These are phyloP conservation scores for Hirtodrosophila cameraria DNA, from an alignment of 2,888 invertebrate species.

Conservation along the genomic window DNA sequence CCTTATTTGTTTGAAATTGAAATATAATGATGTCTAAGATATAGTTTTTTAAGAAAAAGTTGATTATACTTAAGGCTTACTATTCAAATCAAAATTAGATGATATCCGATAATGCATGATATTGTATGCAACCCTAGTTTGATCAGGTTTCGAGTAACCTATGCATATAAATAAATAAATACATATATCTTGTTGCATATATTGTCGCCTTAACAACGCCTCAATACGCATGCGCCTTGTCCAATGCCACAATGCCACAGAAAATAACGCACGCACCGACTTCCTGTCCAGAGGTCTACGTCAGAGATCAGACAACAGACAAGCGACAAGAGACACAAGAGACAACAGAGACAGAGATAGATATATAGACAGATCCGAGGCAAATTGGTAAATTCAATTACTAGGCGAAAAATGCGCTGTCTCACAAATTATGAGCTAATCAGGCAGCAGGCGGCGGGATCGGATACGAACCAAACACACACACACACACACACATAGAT, in stretches of 20 bases:
- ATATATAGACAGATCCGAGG: neutral
- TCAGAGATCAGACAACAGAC: slow-evolving; percentile 36
- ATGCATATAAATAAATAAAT: too few relatives aligned
- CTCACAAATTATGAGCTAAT: slow-evolving; percentile 77
- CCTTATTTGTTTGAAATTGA: too few relatives aligned
- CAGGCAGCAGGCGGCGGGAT: slow-evolving; percentile 47
- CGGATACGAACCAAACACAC: too few relatives aligned
- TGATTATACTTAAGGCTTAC: too few relatives aligned
- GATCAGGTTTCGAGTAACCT: slow-evolving; percentile 36
- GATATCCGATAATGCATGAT: neutral
- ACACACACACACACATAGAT: slow-evolving; percentile 10
- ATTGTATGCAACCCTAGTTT: slow-evolving; percentile 39
- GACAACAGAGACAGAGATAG: slow-evolving; percentile 5
- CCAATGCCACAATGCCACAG: slow-evolving; percentile 44
- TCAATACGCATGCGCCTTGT: slow-evolving; percentile 30
- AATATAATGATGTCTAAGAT: too few relatives aligned
- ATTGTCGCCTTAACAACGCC: slow-evolving; percentile 34
- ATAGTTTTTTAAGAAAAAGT: too few relatives aligned
- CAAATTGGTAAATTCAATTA: slow-evolving; percentile 69
- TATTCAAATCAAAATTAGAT: too few relatives aligned
- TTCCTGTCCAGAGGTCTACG: slow-evolving; percentile 51
- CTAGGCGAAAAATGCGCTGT: slow-evolving; percentile 58
- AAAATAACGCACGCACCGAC: slow-evolving; percentile 43
- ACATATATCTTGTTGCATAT: slow-evolving; percentile 34
- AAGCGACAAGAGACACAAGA: too few relatives aligned